Evolutionary conservation across 2,888 invertebrate species (phyloP).

Genomic region (Caradrina kadenii): DNA sequence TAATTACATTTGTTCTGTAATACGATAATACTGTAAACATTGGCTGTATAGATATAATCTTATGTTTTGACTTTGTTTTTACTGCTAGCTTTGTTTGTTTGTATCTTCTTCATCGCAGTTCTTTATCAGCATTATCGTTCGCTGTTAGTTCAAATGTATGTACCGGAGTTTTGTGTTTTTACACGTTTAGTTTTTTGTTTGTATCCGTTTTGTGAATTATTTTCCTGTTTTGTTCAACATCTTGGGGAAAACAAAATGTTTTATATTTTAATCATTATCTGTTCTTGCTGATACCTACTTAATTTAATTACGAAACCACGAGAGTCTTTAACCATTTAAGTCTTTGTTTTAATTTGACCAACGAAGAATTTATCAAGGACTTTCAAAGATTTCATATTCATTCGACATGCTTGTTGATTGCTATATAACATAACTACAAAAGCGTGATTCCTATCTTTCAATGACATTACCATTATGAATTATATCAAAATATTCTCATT

Average conservation of each 20-base stretch:
- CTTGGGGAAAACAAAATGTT: slow-evolving; percentile 8
- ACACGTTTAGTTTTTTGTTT: slow-evolving; percentile 21
- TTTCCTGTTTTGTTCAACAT: slow-evolving; percentile 31
- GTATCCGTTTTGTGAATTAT: background rate
- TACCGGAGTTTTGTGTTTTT: background rate
- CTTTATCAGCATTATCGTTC: slow-evolving; percentile 25
- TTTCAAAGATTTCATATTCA: slow-evolving; percentile 6
- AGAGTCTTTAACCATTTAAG: background rate
- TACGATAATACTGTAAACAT: slow-evolving; percentile 45
- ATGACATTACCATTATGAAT: slow-evolving; percentile 46
- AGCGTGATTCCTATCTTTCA: slow-evolving; percentile 41
- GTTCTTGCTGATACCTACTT: background rate
- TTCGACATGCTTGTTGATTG: slow-evolving; percentile 29
- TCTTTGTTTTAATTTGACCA: slow-evolving; percentile 21
- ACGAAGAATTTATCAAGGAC: slow-evolving; percentile 17
- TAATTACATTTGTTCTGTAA: slow-evolving; percentile 65
- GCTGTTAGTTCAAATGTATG: slow-evolving; percentile 16
- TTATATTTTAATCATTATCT: background rate
- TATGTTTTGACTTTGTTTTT: slow-evolving; percentile 39
- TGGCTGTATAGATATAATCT: slow-evolving; percentile 41
- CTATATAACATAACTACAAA: slow-evolving; percentile 33
- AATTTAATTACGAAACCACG: slow-evolving; percentile 9
- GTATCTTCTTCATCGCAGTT: slow-evolving; percentile 24
- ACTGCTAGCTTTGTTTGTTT: slow-evolving; percentile 26
- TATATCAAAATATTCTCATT: slow-evolving; percentile 51